These are phyloP conservation scores for Pseudoips prasinana DNA, from an alignment of 2,888 invertebrate species.

Conservation along the genomic window DNA sequence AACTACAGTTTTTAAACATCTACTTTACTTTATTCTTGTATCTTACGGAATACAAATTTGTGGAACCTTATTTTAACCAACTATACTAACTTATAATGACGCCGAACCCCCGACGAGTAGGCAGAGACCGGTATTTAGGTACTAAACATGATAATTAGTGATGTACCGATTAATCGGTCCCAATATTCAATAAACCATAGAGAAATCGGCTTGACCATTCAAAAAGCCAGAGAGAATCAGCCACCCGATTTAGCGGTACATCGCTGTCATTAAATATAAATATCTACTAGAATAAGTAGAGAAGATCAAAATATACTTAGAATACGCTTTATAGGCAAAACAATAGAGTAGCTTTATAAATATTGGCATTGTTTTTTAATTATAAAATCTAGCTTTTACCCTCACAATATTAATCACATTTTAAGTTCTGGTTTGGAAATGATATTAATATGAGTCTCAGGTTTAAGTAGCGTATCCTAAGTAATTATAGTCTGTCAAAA, in stretches of 20 bases:
- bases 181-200: not conserved
- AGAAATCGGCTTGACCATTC: not conserved
- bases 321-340: too few relatives aligned
- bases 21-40: conserved; percentile 47
- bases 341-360: too few relatives aligned
- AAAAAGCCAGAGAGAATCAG: not conserved
- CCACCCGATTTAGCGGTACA: not conserved
- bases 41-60: conserved; percentile 56
- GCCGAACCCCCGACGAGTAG: conserved; percentile 2
- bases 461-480: too few relatives aligned
- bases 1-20: conserved; percentile 31
- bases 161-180: not conserved
- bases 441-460: too few relatives aligned
- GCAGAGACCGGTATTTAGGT: not conserved
- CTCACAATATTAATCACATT: too few relatives aligned
- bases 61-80: conserved; percentile 35
- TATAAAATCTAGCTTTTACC: too few relatives aligned
- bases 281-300: too few relatives aligned
- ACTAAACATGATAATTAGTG: not conserved
- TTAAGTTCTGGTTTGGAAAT: too few relatives aligned
- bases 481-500: too few relatives aligned
- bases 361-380: too few relatives aligned
- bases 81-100: conserved; percentile 16
- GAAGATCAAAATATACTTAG: too few relatives aligned
- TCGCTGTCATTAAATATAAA: too few relatives aligned